Base-by-base conservation (phyloP, 2,797 vertebrate genomes). In the Esox lucius region DNA sequence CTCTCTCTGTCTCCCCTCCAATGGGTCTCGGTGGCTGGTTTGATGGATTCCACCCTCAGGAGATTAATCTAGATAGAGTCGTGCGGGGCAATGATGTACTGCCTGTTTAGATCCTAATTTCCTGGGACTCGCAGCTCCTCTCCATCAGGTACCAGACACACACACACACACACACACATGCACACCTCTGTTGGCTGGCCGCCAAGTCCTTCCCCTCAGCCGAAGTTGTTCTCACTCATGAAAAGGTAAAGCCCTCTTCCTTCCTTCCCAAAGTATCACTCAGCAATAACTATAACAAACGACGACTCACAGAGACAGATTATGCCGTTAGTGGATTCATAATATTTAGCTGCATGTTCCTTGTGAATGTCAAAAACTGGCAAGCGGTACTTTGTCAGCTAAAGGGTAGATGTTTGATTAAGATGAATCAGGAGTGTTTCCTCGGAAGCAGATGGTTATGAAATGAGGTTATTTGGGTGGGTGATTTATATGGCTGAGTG, bases 211-310 rank as follows among this genome's bases (percentile, higher is more conserved):
- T 33, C 31, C 16, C 33, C 31, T n/a, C 62, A 33, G 16, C 9
- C 73, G 68, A 70, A 71, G 33, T 51, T 19, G 70, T 33, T 68
- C 35, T 64, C 56, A 46, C 70, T 75, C 75, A 80, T 69, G 3
- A 46, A 73, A 51, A 74, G 48, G 77, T 76, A 81, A 83, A 31
- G 62, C 15, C 62, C 5, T 33, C 15, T 16, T 35, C 28, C 12
- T 16, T 26, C 5, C 5, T 13, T 15, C 62, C 12, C 62, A 31
- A 5, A 3, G 5, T 28, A 28, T 6, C 62, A 31, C 62, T 28
- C 15, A 65, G 13, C 24, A 26, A 64, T 31, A 65, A 28, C 24
- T 31, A 12, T 61, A 24, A 24, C 28, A 33, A 16, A 65, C 62
- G 15, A 33, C 17, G 15, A 65, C 62, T 7, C 62, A 65, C 62